phyloP scores from a whole-genome alignment of 2,113 vertebrate genomes.

The Gorsachius goisagi region DNA sequence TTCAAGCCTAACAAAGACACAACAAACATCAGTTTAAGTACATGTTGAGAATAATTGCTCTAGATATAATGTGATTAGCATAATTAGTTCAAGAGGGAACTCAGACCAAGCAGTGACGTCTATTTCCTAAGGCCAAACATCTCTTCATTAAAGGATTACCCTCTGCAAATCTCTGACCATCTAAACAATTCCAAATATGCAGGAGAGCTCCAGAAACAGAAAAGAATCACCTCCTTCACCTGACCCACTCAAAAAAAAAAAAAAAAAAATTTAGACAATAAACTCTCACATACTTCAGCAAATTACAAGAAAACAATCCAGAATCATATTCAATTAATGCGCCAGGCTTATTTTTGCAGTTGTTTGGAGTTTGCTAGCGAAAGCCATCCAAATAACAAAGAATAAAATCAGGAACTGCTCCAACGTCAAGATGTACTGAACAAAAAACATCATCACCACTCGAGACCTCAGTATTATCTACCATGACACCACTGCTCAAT shows the following conservation, averaged over 20 bases:
- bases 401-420: not conserved
- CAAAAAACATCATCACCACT: not conserved
- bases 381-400: not conserved
- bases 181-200: not conserved
- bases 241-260: not conserved
- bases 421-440: not conserved
- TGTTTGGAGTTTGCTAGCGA: not conserved
- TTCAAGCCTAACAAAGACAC: not conserved
- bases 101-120: not conserved
- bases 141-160: not conserved
- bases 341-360: not conserved
- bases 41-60: not conserved
- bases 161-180: not conserved
- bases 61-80: not conserved
- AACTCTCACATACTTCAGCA: not conserved
- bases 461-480: not conserved
- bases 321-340: not conserved
- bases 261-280: not conserved
- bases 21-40: not conserved
- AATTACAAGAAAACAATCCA: not conserved
- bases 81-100: constrained; percentile 20
- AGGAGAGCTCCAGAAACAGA: not conserved
- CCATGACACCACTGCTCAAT: not conserved
- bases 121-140: not conserved
- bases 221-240: not conserved